These are phyloP conservation scores for Dascyllus trimaculatus DNA, from an alignment of 2,113 vertebrate genomes.

Conservation along the genomic window DNA sequence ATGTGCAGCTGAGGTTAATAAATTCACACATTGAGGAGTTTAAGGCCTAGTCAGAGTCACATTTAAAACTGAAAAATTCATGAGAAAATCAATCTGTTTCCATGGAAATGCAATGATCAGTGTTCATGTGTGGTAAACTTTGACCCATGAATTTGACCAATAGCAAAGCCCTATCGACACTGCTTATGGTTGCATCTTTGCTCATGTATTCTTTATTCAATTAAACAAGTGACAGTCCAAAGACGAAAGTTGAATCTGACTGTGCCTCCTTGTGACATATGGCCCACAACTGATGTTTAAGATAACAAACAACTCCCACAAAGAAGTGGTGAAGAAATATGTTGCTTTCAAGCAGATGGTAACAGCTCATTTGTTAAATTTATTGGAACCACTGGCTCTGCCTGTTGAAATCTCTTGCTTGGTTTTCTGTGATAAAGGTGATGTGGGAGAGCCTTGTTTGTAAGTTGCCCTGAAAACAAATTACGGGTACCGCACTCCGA, in stretches of 20 bases:
- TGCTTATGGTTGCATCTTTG: neutral
- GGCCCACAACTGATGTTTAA: neutral
- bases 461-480: constrained; percentile 42
- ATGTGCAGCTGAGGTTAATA: neutral
- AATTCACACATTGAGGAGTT: too few species aligned
- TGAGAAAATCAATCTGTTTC: neutral
- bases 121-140: neutral
- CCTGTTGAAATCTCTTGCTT: constrained; percentile 11
- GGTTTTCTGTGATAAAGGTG: constrained; percentile 33
- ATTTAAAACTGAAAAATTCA: neutral
- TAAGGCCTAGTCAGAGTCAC: too few species aligned
- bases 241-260: too few species aligned
- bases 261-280: neutral
- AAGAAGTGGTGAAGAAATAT: neutral
- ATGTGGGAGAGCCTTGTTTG: constrained; percentile 22
- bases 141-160: neutral
- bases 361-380: constrained; percentile 24
- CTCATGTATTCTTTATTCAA: too few species aligned
- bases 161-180: neutral
- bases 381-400: constrained; percentile 6
- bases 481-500: constrained; percentile 17
- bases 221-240: too few species aligned
- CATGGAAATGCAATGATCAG: neutral
- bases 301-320: neutral
- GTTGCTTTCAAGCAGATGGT: constrained; percentile 9